Base-by-base conservation (phyloP, 1,140 invertebrate species). In the Drosophila santomea region DNA sequence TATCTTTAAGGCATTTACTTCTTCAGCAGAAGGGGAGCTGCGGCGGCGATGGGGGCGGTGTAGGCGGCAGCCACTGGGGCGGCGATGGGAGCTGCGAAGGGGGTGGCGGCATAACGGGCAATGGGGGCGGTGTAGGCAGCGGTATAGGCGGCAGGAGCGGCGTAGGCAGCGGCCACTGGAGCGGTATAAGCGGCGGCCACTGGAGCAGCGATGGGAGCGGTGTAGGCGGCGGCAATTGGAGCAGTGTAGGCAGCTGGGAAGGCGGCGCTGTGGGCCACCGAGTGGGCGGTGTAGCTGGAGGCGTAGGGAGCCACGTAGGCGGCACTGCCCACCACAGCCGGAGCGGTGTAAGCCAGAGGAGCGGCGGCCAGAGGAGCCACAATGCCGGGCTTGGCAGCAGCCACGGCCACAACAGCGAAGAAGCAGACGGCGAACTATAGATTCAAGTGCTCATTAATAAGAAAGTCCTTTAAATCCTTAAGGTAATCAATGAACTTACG, bases 241-340 rank as follows among this genome's bases (percentile, higher is more conserved):
- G 35, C 48, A 4, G 25, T 50, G 25, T 51, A 51, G n/a, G 50
- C 50, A 0, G 50, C 86, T 10, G 86, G 88, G 79, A 85, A 89
- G 60, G 88, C 88, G 39, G 84, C 86, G 57, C 78, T 79, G 39
- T 90, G 86, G 43, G 86, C 86, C 23, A 90, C 48, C 20, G 74
- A 63, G 41, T 78, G 66, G 11, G 85, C 85, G 8, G 58, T 72
- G 54, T 84, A 92, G 74, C 80, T 89, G 66, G 86, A 86, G 67
- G 80, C 81, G 51, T 94, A 94, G 2, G 93, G 93, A 63, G 94
- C 94, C 8, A 93, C 93, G 67, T 93, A 93, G 66, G 94, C 93
- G 32, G 89, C 85, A 63, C 71, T 78, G 60, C 48, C 60, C 28
- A 44, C 50, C 50, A 54, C 60, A 43, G 86, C 85, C 7, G 91